Evolutionary conservation across 2,113 vertebrate species (phyloP), one percentile per base, ranked within the genome.

Genomic region (Phyllostomus hastatus): DNA sequence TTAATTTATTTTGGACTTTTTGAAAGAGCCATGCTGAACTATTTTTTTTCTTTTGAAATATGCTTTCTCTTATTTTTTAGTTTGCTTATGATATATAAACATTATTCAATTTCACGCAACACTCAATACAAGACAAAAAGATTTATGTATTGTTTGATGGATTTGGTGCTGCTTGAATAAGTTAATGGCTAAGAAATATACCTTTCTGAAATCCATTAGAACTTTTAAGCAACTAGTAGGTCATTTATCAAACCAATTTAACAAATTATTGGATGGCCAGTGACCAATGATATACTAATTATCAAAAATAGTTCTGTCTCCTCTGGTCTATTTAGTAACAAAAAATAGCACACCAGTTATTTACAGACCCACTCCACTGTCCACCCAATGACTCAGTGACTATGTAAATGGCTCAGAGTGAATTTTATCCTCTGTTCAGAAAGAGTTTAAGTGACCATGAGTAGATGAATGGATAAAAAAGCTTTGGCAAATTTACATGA

Each of bases 191-290:
- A 50, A 17, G 41, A 76, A 76, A 82, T 64, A 52, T 20, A 35
- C 31, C 54, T n/a, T 88, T 94, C 61, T 66, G n/a, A 94, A 96
- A 84, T 90, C 7, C 31, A 87, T 83, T 88, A 84, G 24, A 83
- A 83, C 35, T 92, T 90, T 92, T 4, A 90, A 59, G 8, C 5
- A 84, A 69, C 31, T 64, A 48, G 28, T 67, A 1, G 87, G 33
- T 61, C 41, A 79, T 43, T 92, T 52, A 75, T 43, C 38, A 61
- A 20, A 88, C 69, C 41, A 48, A 69, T 67, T 94, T 90, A 95
- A 26, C 70, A 88, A 90, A 87, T 73, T 87, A 90, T 72, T 48
- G 35, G 6, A 28, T 54, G 50, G 1, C 31, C 82, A 67, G 64
- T 84, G 72, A 38, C 14, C 33, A 67, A 22, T 38, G n/a, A 72